Evolutionary conservation across 2,888 invertebrate genomes (phyloP).

Genomic region (Oeneis ivallda): DNA sequence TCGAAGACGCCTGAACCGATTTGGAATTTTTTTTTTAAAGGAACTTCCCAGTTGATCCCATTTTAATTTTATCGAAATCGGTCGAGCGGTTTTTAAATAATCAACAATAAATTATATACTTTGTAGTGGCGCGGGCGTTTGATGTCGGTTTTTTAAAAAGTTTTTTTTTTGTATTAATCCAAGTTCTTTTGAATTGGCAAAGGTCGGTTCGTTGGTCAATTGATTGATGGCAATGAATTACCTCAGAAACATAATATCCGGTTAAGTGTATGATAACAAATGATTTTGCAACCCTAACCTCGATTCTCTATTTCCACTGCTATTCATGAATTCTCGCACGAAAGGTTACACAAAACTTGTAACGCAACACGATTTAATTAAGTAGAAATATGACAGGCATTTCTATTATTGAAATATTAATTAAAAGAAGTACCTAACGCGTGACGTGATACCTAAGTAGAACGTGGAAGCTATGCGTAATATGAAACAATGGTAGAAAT

Average conservation of each 20-base stretch:
- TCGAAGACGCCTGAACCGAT: no score
- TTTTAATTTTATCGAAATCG: no score
- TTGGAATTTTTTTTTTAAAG: no score
- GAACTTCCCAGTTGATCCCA: no score
- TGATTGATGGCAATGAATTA: neutral
- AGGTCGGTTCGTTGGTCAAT: neutral
- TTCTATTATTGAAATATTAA: constrained; percentile 1
- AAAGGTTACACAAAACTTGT: constrained; percentile 9
- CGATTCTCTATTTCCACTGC: constrained; percentile 1
- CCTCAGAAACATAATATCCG: constrained; percentile 2
- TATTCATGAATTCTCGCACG: neutral
- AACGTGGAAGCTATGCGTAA: neutral
- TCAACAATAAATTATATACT: no score
- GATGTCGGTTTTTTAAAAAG: no score
- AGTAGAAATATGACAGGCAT: constrained; percentile 12
- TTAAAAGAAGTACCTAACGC: neutral
- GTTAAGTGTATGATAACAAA: constrained; percentile 10
- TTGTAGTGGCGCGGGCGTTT: no score
- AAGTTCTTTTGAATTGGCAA: neutral
- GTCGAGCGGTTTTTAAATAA: no score
- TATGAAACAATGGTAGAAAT: constrained; percentile 5
- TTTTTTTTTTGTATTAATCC: no score
- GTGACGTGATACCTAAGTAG: neutral
- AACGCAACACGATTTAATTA: constrained; percentile 4
- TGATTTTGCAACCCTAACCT: neutral